Percentiles rank a stretch among this genome's conserved stretches.
These are phyloP conservation scores for Tetragonula clypearis DNA, from an alignment of 1,140 invertebrate species.

Conservation along the genomic window DNA sequence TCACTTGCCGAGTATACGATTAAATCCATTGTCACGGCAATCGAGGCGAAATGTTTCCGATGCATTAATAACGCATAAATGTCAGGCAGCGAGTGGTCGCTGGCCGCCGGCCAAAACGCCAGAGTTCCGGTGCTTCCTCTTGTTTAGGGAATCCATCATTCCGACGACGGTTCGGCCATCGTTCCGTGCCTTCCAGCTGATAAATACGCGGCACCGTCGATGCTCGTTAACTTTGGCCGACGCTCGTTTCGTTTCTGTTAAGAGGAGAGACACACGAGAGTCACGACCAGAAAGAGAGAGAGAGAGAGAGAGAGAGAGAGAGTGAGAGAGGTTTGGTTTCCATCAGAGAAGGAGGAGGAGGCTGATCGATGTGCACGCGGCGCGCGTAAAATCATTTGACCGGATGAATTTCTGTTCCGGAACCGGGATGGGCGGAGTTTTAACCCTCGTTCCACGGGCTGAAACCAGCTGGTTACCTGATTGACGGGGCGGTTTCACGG, in stretches of 20 bases:
- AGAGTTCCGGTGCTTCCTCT: slow-evolving; percentile 41
- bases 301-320: no score
- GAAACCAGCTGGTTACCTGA: background rate
- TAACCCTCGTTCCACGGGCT: background rate
- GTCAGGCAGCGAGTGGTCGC: slow-evolving; percentile 56
- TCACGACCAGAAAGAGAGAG: no score
- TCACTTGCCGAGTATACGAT: slow-evolving; percentile 57
- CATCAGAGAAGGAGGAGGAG: no score
- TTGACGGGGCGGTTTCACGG: background rate
- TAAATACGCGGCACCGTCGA: slow-evolving; percentile 57
- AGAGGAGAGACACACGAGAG: background rate
- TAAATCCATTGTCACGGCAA: slow-evolving; percentile 68
- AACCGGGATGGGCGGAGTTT: background rate
- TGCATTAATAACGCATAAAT: slow-evolving; percentile 70
- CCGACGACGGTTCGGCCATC: slow-evolving; percentile 48
- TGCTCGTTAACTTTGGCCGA: slow-evolving; percentile 59
- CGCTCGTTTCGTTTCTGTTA: slow-evolving; percentile 50
- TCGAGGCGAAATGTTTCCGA: slow-evolving; percentile 67
- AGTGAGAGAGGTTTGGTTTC: background rate
- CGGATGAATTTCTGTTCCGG: background rate
- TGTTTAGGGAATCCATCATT: slow-evolving; percentile 65
- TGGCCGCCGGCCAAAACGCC: slow-evolving; percentile 52
- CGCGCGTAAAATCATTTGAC: slow-evolving; percentile 23
- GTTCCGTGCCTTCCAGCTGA: slow-evolving; percentile 48
- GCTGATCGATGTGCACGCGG: slow-evolving; percentile 13